Evolutionary conservation across 2,888 invertebrate genomes (phyloP).

Genomic region (Torymus texanus): DNA sequence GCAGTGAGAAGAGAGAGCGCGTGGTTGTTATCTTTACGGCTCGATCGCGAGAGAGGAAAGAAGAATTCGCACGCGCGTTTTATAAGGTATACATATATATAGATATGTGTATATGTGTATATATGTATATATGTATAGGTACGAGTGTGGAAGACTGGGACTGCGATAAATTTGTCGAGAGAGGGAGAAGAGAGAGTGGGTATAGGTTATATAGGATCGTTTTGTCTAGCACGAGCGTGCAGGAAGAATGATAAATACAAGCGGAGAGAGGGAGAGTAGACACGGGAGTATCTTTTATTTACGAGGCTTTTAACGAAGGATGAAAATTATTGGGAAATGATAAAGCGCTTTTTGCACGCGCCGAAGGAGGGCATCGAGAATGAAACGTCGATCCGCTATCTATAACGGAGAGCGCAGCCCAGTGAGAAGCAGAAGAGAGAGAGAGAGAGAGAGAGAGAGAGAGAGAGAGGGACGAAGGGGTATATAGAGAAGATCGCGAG

Average conservation of each 20-base stretch:
- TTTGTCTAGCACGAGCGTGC: no score
- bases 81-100: background rate
- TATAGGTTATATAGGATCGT: no score
- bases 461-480: no score
- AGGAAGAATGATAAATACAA: no score
- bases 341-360: background rate
- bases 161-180: background rate
- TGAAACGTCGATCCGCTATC: background rate
- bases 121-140: no score
- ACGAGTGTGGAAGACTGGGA: background rate
- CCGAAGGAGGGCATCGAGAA: no score
- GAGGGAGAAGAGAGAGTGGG: no score
- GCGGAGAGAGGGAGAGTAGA: background rate
- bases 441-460: no score
- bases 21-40: slow-evolving; percentile 20
- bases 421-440: no score
- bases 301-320: slow-evolving; percentile 12
- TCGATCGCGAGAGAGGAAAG: background rate
- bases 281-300: background rate
- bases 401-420: no score
- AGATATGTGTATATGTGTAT: background rate
- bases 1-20: background rate
- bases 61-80: slow-evolving; percentile 4
- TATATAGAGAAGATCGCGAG: background rate
- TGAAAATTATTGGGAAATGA: slow-evolving; percentile 2